These are phyloP conservation scores for Platycnemis pennipes DNA, from an alignment of 2,888 invertebrate species.

Conservation along the genomic window DNA sequence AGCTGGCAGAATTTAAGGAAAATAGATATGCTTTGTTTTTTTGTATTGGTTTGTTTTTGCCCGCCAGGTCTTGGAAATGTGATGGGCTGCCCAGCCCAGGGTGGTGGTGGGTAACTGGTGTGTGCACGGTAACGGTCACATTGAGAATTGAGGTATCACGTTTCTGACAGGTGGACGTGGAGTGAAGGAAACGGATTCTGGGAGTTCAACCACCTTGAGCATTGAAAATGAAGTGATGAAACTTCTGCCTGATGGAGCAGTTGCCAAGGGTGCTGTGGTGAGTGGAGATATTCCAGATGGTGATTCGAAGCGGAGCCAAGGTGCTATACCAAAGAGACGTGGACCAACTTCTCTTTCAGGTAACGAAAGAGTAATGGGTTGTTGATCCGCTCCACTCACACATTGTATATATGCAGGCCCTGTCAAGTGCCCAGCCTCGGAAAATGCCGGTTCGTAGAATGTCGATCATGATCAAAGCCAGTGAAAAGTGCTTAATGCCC, in stretches of 20 bases:
- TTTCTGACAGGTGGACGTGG: conserved; percentile 34
- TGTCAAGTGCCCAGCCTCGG: too few species aligned
- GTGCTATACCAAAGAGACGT: conserved; percentile 72
- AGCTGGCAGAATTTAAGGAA: too few species aligned
- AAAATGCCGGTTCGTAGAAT: too few species aligned
- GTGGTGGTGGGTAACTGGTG: background rate
- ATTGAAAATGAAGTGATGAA: conserved; percentile 79
- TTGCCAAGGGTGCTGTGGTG: conserved; percentile 77
- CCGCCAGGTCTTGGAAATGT: too few species aligned
- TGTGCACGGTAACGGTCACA: background rate
- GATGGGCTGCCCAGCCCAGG: background rate
- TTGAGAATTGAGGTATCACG: background rate
- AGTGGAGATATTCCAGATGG: background rate
- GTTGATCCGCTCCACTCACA: too few species aligned
- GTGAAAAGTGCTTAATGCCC: too few species aligned
- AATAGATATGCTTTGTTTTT: too few species aligned
- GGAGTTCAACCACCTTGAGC: conserved; percentile 80
- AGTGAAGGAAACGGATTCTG: conserved; percentile 78
- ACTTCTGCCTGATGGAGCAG: conserved; percentile 79
- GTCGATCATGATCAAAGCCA: too few species aligned
- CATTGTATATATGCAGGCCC: too few species aligned
- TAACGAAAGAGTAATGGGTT: too few species aligned
- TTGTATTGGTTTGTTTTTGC: too few species aligned
- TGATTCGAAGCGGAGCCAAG: conserved; percentile 69
- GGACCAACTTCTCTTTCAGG: conserved; percentile 24